A percentile compares a stretch with the other conserved stretches of the same genome.
Evolutionary conservation across 1,140 invertebrate genomes (phyloP).

Genomic region (Aleiodes sp.): DNA sequence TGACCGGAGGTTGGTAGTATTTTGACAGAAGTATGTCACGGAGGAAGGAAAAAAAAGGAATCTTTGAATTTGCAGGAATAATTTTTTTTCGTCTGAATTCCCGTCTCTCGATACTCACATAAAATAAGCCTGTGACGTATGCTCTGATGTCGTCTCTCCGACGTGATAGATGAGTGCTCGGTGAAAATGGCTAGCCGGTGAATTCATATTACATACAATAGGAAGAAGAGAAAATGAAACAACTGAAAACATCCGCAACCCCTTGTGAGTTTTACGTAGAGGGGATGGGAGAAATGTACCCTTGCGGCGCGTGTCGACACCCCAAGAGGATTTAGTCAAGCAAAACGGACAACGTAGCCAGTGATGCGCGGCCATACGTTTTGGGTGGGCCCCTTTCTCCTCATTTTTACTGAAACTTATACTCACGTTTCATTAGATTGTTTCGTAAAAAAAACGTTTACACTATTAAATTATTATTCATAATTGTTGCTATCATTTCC

Average conservation of each 20-base stretch:
- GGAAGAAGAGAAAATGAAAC: neutral
- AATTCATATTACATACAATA: no score
- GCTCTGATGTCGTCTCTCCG: neutral
- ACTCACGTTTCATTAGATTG: neutral
- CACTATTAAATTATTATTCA: neutral
- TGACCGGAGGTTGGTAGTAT: neutral
- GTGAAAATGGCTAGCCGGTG: neutral
- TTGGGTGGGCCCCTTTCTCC: neutral
- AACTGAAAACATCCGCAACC: neutral
- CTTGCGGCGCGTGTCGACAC: conserved; percentile 11
- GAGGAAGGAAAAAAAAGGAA: neutral
- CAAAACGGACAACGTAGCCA: conserved; percentile 9
- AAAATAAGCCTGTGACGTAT: neutral
- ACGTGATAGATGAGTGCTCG: neutral
- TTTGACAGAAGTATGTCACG: neutral
- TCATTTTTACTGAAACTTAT: neutral
- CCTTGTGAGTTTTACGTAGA: neutral
- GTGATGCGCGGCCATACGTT: neutral
- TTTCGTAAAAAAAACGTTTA: neutral
- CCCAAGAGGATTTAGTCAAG: conserved; percentile 5
- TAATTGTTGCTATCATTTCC: neutral
- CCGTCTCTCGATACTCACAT: no score
- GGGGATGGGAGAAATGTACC: neutral
- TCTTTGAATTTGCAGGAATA: neutral
- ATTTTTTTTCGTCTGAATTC: no score